Evolutionary conservation across 2,113 vertebrate species (phyloP), one percentile per base, ranked within the genome.

Genomic region (Cacatua alba): DNA sequence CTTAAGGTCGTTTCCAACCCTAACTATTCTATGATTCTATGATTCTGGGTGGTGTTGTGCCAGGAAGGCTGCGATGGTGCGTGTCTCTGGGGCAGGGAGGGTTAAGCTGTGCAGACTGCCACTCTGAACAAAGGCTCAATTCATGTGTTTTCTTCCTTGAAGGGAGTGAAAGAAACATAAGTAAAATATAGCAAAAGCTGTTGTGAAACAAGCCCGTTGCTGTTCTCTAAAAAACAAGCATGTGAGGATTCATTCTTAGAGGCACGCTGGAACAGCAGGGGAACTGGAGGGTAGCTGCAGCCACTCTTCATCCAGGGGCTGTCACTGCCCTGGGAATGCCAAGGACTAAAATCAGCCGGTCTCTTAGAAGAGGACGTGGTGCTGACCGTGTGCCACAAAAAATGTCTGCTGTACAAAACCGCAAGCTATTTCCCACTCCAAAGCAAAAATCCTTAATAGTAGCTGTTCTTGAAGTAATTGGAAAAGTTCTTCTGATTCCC

Each of bases 151-250:
- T 93, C 77, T 63, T 96, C 92, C 96, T 96, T 37, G 79, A 97
- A 97, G 92, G 67, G 86, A 92, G 41, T 24, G 48, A 94, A 92
- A 94, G 91, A 91, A 94, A 92, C 23, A 16, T 70, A 81, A 95
- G 62, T 81, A 71, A 96, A 88, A 78, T 71, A 68, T 6, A 88
- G 82, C 60, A 95, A 90, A 97, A 91, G 43, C 91, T 93, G 86
- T 75, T 96, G 76, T 91, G 95, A 96, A 97, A 98, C 95, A 97
- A 97, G 74, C 64, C 80, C 0, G 3, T 49, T 88, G 92, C 95
- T 98, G 93, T 97, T 94, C 85, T 75, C 53, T 84, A 78, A 12
- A 94, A 96, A 96, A 88, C 70, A 90, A 95, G 88, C 80, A 90
- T 90, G 88, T 87, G 51, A 82, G 72, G 88, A 91, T 74, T 96